Percentiles rank a stretch among this genome's conserved stretches.
Conservation (phyloP, 2,888 invertebrate species). For the Didymodactylos carnosus region DNA sequence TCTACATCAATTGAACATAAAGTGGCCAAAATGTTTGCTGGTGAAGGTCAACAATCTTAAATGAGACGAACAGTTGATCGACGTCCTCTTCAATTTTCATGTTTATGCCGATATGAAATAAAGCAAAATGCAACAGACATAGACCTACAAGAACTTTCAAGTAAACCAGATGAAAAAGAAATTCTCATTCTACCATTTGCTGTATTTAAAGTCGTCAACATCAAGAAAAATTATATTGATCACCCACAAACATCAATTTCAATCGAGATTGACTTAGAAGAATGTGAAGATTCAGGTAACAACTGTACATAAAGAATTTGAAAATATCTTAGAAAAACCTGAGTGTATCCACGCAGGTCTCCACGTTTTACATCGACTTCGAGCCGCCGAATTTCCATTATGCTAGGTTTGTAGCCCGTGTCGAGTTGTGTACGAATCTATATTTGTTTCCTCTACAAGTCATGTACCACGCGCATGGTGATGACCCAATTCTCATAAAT, state of each 20-base stretch:
- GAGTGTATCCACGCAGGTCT: too few relatives aligned
- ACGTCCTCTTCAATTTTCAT: neutral
- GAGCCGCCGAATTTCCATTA: too few relatives aligned
- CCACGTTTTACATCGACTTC: too few relatives aligned
- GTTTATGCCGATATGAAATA: neutral
- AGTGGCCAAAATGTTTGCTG: neutral
- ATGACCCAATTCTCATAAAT: too few relatives aligned
- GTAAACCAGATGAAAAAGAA: neutral
- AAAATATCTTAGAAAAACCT: too few relatives aligned
- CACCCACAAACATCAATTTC: neutral
- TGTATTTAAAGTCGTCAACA: neutral
- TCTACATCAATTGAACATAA: neutral
- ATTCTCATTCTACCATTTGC: neutral
- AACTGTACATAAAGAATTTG: neutral
- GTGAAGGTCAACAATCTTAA: neutral
- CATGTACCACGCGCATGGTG: too few relatives aligned
- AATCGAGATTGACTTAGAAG: neutral
- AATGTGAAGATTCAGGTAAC: neutral
- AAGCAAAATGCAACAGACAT: neutral
- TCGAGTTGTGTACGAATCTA: too few relatives aligned
- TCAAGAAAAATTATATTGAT: neutral
- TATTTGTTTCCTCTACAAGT: too few relatives aligned
- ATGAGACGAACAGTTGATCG: neutral
- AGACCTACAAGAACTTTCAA: neutral
- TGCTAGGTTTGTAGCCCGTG: too few relatives aligned